phyloP scores from a whole-genome alignment of 1,140 invertebrate species.

The Delia radicum region DNA sequence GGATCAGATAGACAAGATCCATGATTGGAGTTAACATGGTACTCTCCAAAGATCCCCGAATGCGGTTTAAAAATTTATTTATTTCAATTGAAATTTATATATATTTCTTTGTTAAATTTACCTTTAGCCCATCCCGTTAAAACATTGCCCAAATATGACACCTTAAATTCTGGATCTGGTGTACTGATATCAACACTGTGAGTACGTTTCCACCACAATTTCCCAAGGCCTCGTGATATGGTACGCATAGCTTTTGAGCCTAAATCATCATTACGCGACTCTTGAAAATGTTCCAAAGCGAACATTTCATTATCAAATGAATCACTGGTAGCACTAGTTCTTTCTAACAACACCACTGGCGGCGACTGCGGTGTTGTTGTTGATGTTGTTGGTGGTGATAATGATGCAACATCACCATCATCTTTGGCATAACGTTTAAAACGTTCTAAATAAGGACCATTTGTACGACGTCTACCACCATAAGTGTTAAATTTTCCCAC shows the following conservation, averaged over 20 bases:
- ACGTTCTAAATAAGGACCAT: constrained; percentile 47
- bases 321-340: constrained; percentile 38
- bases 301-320: constrained; percentile 31
- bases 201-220: constrained; percentile 69
- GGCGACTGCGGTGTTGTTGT: constrained; percentile 34
- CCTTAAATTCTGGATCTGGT: constrained; percentile 91
- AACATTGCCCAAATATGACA: constrained; percentile 95
- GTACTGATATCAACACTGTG: constrained; percentile 79
- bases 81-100: too few species aligned
- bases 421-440: constrained; percentile 51
- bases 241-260: constrained; percentile 60
- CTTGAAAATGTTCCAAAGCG: constrained; percentile 26
- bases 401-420: constrained; percentile 38
- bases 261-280: constrained; percentile 53
- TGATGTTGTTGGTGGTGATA: too few species aligned
- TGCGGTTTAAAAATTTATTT: too few species aligned
- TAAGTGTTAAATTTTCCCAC: constrained; percentile 47
- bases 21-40: too few species aligned
- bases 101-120: constrained; percentile 59
- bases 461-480: constrained; percentile 38
- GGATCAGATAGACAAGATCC: too few species aligned
- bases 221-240: constrained; percentile 59
- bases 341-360: constrained; percentile 37
- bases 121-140: constrained; percentile 98
- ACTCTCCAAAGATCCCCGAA: too few species aligned